These are phyloP conservation scores for Leptoteleia sp. DNA, from an alignment of 1,140 invertebrate genomes.

Conservation along the genomic window DNA sequence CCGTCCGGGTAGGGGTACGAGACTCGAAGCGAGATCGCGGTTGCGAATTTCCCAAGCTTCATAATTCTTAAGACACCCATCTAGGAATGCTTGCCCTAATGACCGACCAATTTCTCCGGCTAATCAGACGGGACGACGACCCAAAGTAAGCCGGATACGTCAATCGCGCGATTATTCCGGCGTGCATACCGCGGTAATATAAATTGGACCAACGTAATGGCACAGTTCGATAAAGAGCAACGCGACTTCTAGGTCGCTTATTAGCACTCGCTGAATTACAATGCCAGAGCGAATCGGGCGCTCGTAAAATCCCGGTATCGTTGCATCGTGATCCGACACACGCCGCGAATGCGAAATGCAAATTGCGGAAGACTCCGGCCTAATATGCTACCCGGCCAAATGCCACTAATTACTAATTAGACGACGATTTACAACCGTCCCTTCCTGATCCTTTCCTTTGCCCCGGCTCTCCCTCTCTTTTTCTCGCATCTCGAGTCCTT, in stretches of 20 bases:
- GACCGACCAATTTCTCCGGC: constrained; percentile 54
- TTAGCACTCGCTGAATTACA: constrained; percentile 61
- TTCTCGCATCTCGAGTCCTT: not conserved
- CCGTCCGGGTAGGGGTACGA: not conserved
- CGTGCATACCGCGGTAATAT: constrained; percentile 41
- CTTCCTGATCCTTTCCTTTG: not conserved
- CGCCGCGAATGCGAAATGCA: constrained; percentile 41
- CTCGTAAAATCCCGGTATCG: constrained; percentile 48
- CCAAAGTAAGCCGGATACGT: constrained; percentile 59
- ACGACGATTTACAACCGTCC: constrained; percentile 5
- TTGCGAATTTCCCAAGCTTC: not conserved
- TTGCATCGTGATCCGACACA: constrained; percentile 43
- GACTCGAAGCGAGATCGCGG: not conserved
- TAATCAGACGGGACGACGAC: constrained; percentile 47
- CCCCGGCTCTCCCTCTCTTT: not conserved
- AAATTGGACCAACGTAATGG: constrained; percentile 49
- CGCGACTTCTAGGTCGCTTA: constrained; percentile 46
- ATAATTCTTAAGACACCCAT: constrained; percentile 44
- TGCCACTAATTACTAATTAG: constrained; percentile 45
- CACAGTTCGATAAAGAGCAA: constrained; percentile 59
- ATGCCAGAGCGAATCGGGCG: constrained; percentile 41
- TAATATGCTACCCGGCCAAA: constrained; percentile 19
- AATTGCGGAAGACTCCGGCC: constrained; percentile 27
- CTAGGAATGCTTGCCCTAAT: constrained; percentile 38
- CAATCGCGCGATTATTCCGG: constrained; percentile 48